Evolutionary conservation across 2,113 vertebrate genomes (phyloP).

Genomic region (Tympanuchus pallidicinctus): DNA sequence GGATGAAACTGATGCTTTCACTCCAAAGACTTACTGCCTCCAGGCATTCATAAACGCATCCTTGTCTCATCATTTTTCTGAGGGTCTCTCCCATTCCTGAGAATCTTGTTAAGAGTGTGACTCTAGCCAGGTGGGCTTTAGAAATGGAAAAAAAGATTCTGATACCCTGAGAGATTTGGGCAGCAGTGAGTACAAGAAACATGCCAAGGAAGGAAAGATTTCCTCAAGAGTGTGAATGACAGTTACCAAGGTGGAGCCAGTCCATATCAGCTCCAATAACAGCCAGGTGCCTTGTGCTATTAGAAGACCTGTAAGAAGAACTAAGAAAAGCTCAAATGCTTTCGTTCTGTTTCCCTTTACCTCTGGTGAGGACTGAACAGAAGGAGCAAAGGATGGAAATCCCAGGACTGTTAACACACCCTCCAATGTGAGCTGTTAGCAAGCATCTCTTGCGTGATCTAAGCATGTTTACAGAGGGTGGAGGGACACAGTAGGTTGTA

Average conservation of each 20-base stretch:
- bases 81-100: constrained; percentile 54
- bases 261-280: neutral
- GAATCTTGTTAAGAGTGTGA: constrained; percentile 3
- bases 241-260: neutral
- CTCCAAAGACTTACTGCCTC: neutral
- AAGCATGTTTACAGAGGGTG: neutral
- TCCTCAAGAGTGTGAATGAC: neutral
- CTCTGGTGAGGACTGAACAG: neutral
- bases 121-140: neutral
- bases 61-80: constrained; percentile 15
- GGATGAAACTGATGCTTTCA: neutral
- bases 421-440: neutral
- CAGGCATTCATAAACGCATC: neutral
- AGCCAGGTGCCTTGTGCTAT: neutral
- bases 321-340: neutral
- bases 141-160: constrained; percentile 19
- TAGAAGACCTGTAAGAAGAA: neutral
- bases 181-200: neutral
- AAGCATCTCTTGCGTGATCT: neutral
- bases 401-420: neutral
- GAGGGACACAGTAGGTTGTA: neutral
- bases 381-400: neutral
- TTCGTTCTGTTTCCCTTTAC: neutral
- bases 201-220: neutral
- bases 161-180: neutral